phyloP scores from a whole-genome alignment of 2,797 vertebrate genomes.

The Melanotaenia trifasciata region DNA sequence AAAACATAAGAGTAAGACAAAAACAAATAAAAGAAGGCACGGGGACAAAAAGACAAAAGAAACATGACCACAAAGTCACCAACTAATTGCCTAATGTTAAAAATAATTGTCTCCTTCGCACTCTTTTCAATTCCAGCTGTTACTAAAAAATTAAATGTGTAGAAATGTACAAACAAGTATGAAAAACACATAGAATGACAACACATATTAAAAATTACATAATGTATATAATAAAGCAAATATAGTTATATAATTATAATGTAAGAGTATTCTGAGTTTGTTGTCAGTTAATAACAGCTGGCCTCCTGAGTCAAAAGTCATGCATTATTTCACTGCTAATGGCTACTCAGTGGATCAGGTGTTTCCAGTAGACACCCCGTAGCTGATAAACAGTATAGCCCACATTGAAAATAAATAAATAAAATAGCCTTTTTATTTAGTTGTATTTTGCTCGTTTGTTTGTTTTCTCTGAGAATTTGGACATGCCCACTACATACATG shows the following conservation, averaged over 20 bases:
- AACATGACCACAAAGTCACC: background rate
- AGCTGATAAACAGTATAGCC: too few relatives aligned
- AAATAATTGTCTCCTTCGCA: background rate
- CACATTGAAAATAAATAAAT: background rate
- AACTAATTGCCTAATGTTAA: background rate
- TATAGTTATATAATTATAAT: background rate
- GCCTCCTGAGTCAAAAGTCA: background rate
- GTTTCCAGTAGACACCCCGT: background rate
- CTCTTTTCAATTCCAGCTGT: background rate
- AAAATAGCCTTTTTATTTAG: background rate
- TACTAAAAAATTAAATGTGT: background rate
- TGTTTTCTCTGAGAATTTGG: background rate
- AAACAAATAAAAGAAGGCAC: background rate
- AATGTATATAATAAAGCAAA: background rate
- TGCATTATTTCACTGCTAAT: background rate
- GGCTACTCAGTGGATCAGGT: background rate
- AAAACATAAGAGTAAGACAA: too few relatives aligned
- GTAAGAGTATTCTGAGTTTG: background rate
- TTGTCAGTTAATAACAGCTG: background rate
- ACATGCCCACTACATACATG: background rate
- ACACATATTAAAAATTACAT: background rate
- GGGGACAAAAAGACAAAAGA: background rate
- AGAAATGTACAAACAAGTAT: background rate
- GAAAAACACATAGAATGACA: background rate
- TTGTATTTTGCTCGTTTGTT: background rate